These are phyloP conservation scores for Cephus runcator DNA, from an alignment of 2,888 invertebrate species.

Conservation along the genomic window DNA sequence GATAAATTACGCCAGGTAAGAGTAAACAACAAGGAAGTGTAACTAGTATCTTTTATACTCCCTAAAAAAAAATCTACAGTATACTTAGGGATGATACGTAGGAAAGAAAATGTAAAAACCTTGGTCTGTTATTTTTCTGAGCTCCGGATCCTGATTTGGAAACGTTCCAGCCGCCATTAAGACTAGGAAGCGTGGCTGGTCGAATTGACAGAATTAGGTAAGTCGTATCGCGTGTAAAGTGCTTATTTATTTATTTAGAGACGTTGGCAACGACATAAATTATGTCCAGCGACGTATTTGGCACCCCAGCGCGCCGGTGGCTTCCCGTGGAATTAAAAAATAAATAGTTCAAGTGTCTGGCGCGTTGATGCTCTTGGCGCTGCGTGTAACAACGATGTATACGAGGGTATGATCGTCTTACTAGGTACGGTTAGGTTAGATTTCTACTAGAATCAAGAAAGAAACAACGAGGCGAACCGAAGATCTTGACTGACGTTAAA, in stretches of 20 bases:
- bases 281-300: not conserved
- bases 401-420: not conserved
- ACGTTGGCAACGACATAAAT: not conserved
- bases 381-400: not conserved
- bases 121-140: not conserved
- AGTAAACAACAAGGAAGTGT: no score
- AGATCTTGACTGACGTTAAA: not conserved
- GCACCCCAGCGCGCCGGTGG: not conserved
- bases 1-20: no score
- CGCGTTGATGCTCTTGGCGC: not conserved
- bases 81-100: not conserved
- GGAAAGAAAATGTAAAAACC: not conserved
- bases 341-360: not conserved
- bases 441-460: not conserved
- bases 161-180: not conserved
- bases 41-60: no score
- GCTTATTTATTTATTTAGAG: not conserved
- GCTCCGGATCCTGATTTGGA: not conserved
- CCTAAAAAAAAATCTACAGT: no score
- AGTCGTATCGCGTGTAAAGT: not conserved
- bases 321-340: not conserved
- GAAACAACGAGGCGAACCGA: not conserved
- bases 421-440: not conserved
- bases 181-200: not conserved
- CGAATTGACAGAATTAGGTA: not conserved